phyloP scores from a whole-genome alignment of 2,113 vertebrate genomes.

The Rhineura floridana region DNA sequence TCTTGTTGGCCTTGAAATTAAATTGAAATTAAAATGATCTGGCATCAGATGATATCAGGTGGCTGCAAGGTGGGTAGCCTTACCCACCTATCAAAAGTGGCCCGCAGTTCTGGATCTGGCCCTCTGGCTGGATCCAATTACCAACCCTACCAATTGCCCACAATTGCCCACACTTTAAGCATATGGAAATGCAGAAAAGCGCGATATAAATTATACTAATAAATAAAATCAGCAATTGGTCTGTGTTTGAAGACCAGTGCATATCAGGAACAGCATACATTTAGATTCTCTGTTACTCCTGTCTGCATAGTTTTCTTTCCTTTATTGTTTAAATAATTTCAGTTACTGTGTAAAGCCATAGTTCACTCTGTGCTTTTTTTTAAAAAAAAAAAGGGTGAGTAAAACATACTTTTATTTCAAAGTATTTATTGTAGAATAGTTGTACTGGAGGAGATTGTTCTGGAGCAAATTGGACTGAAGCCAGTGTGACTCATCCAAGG shows the following conservation, averaged over 20 bases:
- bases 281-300: neutral
- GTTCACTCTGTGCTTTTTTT: neutral
- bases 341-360: neutral
- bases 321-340: neutral
- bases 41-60: too few species aligned
- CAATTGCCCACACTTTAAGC: too few species aligned
- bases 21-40: too few species aligned
- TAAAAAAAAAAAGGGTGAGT: neutral
- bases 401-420: neutral
- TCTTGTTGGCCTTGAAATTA: too few species aligned
- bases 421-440: neutral
- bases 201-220: neutral
- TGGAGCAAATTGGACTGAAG: neutral
- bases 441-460: neutral
- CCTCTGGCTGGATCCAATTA: too few species aligned
- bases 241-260: neutral
- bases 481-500: neutral
- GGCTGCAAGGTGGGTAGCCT: too few species aligned
- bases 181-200: neutral
- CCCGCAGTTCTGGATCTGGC: too few species aligned
- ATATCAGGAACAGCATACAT: neutral
- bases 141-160: too few species aligned
- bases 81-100: too few species aligned
- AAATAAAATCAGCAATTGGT: neutral
- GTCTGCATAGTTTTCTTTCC: neutral